phyloP scores from a whole-genome alignment of 2,113 vertebrate genomes.

The Psettodes erumei region DNA sequence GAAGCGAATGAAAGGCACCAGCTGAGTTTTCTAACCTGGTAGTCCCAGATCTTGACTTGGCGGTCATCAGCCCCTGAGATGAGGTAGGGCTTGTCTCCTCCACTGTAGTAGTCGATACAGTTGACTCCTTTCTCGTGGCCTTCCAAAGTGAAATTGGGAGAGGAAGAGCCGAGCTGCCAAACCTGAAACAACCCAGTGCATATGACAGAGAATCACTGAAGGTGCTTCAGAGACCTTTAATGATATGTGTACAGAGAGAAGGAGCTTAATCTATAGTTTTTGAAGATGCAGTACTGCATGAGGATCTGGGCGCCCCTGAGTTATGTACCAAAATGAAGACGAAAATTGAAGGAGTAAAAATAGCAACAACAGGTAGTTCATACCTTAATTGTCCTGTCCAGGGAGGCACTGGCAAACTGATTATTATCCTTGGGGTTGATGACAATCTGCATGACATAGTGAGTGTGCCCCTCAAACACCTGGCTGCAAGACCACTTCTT shows the following conservation, averaged over 20 bases:
- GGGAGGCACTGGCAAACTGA: slow-evolving; percentile 97
- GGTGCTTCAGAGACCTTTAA: not conserved
- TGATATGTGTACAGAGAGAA: not conserved
- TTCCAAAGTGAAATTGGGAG: slow-evolving; percentile 98
- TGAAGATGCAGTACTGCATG: not conserved
- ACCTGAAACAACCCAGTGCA: slow-evolving; percentile 81
- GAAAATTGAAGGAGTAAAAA: not conserved
- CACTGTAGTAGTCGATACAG: slow-evolving; percentile 99
- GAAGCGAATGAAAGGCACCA: not conserved
- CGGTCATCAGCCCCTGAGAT: slow-evolving; percentile 98
- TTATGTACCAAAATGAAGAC: not conserved
- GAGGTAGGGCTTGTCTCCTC: slow-evolving; percentile 98
- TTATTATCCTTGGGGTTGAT: slow-evolving; percentile 99
- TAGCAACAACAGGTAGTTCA: not conserved
- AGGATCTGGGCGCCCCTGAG: not conserved
- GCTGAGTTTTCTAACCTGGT: slow-evolving; percentile 86
- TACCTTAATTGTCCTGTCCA: slow-evolving; percentile 99
- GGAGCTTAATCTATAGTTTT: not conserved
- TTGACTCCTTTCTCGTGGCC: slow-evolving; percentile 99
- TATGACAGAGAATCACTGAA: slow-evolving; percentile 7
- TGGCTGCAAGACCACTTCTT: slow-evolving; percentile 99
- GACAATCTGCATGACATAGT: slow-evolving; percentile 99
- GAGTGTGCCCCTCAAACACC: slow-evolving; percentile 99
- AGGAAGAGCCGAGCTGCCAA: slow-evolving; percentile 98
- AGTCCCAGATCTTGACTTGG: slow-evolving; percentile 99